Evolutionary conservation across 2,113 vertebrate genomes (phyloP), one percentile per base, ranked within the genome.

Genomic region (Chrysochloris asiatica): DNA sequence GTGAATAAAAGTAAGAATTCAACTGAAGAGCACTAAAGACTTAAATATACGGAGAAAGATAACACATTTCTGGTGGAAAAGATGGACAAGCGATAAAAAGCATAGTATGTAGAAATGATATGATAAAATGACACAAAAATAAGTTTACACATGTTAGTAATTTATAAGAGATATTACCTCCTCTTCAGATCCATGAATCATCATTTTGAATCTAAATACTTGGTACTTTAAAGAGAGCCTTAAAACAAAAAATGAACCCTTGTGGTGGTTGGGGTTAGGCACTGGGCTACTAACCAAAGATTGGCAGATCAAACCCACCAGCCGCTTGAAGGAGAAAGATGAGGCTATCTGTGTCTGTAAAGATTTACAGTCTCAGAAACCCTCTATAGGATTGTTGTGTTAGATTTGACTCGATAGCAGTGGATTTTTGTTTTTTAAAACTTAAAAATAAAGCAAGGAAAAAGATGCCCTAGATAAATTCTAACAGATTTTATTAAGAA

Each of bases 231-330:
- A 65, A 65, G 33, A 86, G 8, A 87, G 24, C 2, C 12, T 89
- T 83, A 84, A 93, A 92, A 67, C 26, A 83, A 83, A 71, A 5
- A n/a, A n/a, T n/a, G n/a, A n/a, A n/a, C n/a, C n/a, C n/a, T n/a
- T n/a, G n/a, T n/a, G n/a, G n/a, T n/a, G n/a, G n/a, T n/a, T n/a
- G n/a, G n/a, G n/a, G n/a, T n/a, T n/a, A n/a, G n/a, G n/a, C n/a
- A n/a, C n/a, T n/a, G n/a, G n/a, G n/a, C n/a, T n/a, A n/a, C n/a
- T n/a, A n/a, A n/a, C n/a, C n/a, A n/a, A n/a, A n/a, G n/a, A n/a
- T n/a, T n/a, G n/a, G n/a, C n/a, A n/a, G n/a, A n/a, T n/a, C n/a
- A n/a, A n/a, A n/a, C n/a, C n/a, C n/a, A n/a, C n/a, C n/a, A n/a
- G n/a, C n/a, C n/a, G n/a, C n/a, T n/a, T n/a, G n/a, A n/a, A n/a